A percentile compares a stretch with the other conserved stretches of the same genome.
Conservation (phyloP, 2,888 invertebrate genomes). For the Hipparchia semele region DNA sequence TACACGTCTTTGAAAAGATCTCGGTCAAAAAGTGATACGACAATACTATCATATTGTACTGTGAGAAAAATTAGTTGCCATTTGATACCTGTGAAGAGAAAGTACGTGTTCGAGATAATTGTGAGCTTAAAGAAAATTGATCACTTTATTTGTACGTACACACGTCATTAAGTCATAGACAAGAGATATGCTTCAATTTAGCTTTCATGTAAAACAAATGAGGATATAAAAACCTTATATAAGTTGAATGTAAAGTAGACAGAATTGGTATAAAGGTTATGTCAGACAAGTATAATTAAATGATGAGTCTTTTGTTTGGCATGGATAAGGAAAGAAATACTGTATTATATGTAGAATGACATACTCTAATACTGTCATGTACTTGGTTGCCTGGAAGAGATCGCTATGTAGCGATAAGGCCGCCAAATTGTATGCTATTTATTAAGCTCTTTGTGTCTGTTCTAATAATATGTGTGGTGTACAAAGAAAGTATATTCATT, state of each 20-base stretch:
- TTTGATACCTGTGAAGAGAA: slow-evolving; percentile 22
- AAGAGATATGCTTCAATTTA: not conserved
- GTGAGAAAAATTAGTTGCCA: slow-evolving; percentile 27
- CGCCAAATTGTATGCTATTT: too few species aligned
- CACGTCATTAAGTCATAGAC: slow-evolving; percentile 5
- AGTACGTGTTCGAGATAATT: slow-evolving; percentile 14
- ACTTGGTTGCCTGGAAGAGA: too few species aligned
- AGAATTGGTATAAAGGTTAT: not conserved
- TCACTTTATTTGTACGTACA: slow-evolving; percentile 23
- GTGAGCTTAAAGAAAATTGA: slow-evolving; percentile 18
- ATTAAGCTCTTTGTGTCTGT: too few species aligned
- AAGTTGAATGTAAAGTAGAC: not conserved
- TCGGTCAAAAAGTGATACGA: slow-evolving; percentile 25
- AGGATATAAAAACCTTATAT: not conserved
- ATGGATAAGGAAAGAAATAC: not conserved
- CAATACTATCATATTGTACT: slow-evolving; percentile 32
- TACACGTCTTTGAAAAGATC: slow-evolving; percentile 23
- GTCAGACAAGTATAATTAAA: not conserved
- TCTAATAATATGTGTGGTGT: too few species aligned
- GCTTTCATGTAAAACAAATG: slow-evolving; percentile 1
- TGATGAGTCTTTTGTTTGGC: not conserved
- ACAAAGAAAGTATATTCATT: too few species aligned
- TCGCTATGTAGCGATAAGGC: too few species aligned
- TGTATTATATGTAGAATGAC: too few species aligned
- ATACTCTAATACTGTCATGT: too few species aligned